A percentile compares a stretch with the other conserved stretches of the same genome.
Conservation (phyloP, 2,113 vertebrate species). For the Toxostoma redivivum region DNA sequence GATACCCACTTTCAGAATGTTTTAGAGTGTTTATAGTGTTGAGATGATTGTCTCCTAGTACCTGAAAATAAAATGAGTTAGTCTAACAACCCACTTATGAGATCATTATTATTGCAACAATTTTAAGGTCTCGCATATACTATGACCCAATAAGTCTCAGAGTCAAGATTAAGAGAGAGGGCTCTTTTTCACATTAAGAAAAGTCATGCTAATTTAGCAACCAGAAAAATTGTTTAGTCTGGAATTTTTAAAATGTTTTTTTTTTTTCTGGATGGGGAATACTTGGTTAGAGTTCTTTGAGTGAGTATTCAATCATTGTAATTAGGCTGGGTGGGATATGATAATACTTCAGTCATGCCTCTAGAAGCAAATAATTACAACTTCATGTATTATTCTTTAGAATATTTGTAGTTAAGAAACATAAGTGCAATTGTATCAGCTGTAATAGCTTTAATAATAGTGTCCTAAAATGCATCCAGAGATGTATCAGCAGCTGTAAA, state of each 20-base stretch:
- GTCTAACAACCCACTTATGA: background rate
- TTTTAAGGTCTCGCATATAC: background rate
- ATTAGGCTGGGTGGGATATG: background rate
- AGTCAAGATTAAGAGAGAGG: background rate
- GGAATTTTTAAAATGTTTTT: background rate
- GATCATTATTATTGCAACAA: background rate
- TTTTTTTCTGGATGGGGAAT: background rate
- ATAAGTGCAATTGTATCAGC: background rate
- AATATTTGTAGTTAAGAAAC: background rate
- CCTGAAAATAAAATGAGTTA: conserved; percentile 4
- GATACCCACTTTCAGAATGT: background rate
- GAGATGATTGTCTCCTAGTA: background rate
- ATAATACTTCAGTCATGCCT: background rate
- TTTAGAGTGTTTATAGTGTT: background rate
- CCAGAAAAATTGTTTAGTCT: background rate
- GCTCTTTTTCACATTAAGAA: background rate
- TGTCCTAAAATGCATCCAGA: background rate
- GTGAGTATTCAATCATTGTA: background rate
- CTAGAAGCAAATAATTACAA: background rate
- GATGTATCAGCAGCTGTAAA: background rate
- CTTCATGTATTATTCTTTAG: background rate
- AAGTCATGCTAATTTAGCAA: background rate
- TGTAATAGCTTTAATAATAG: background rate
- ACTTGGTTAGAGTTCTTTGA: background rate
- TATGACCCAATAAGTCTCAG: background rate